A percentile compares a stretch with the other conserved stretches of the same genome.
These are phyloP conservation scores for Tyto alba DNA, from an alignment of 2,113 vertebrate genomes.

Conservation along the genomic window DNA sequence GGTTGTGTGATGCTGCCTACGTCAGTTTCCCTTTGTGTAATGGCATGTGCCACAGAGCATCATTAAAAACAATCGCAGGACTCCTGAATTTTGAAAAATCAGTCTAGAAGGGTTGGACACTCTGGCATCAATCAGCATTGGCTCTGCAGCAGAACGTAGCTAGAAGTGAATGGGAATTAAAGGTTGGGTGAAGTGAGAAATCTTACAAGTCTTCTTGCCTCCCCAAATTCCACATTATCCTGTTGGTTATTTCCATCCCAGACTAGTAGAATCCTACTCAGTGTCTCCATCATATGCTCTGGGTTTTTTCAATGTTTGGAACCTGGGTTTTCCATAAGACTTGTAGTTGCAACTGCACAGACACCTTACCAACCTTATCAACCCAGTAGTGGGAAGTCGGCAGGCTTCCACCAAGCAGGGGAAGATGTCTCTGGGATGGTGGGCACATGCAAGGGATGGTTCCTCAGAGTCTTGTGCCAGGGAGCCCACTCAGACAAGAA, in stretches of 20 bases:
- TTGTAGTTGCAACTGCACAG: not conserved
- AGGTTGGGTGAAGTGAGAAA: not conserved
- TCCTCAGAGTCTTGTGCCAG: not conserved
- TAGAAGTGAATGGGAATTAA: not conserved
- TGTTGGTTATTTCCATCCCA: not conserved
- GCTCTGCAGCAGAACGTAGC: not conserved
- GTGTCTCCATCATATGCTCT: not conserved
- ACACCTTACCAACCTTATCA: not conserved
- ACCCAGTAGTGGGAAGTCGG: accelerated
- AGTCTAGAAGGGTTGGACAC: not conserved
- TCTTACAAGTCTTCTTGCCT: not conserved
- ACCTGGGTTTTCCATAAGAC: not conserved
- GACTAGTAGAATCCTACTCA: not conserved
- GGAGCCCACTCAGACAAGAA: not conserved
- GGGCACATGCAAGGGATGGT: not conserved
- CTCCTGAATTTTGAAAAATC: not conserved
- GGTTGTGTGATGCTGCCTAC: not conserved
- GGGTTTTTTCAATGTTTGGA: not conserved
- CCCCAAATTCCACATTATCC: not conserved
- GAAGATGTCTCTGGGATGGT: not conserved
- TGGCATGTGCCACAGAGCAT: not conserved
- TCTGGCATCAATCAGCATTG: not conserved
- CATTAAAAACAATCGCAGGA: not conserved
- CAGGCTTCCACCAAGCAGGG: not conserved
- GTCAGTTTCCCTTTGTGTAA: not conserved